Evolutionary conservation across 2,113 vertebrate species (phyloP).

Genomic region (Butorides virescens): DNA sequence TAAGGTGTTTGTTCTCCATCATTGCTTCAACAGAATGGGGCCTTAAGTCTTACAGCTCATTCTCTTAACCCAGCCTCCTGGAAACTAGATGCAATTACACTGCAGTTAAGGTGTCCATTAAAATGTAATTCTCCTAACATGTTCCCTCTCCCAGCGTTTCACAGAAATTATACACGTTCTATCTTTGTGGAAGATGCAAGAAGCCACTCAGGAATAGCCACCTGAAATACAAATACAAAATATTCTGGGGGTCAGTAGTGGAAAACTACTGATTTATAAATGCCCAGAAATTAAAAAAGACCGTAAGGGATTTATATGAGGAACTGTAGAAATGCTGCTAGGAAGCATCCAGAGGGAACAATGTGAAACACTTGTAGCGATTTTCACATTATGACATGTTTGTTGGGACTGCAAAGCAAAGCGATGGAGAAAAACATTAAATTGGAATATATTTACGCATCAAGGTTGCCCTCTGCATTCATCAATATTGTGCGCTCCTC

Average conservation of each 20-base stretch:
- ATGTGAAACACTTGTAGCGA: background rate
- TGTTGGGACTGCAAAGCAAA: background rate
- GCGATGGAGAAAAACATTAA: background rate
- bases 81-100: background rate
- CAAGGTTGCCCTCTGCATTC: background rate
- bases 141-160: background rate
- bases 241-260: background rate
- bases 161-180: rapidly evolving
- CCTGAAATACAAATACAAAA: background rate
- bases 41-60: background rate
- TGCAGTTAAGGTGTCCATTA: background rate
- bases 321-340: background rate
- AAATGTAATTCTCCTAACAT: background rate
- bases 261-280: background rate
- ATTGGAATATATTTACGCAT: background rate
- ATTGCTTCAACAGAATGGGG: background rate
- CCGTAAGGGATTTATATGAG: rapidly evolving
- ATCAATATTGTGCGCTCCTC: rapidly evolving
- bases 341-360: background rate
- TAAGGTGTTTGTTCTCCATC: background rate
- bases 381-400: rapidly evolving
- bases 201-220: background rate
- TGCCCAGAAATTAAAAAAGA: background rate
- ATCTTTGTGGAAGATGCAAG: background rate
- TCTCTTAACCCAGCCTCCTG: background rate